Evolutionary conservation across 2,113 vertebrate genomes (phyloP).

Genomic region (Dunckerocampus dactyliophorus): DNA sequence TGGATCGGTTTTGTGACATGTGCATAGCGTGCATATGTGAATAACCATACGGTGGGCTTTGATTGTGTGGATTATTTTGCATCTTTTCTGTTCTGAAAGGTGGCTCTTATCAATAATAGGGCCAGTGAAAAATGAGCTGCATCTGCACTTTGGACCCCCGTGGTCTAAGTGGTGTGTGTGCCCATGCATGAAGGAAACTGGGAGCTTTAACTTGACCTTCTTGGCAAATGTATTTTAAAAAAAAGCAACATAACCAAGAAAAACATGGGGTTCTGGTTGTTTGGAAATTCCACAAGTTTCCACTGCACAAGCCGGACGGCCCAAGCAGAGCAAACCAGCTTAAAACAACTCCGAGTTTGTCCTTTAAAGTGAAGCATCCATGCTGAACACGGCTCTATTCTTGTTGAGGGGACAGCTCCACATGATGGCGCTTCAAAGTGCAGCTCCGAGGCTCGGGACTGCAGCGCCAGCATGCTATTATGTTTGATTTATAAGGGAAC

Average conservation of each 20-base stretch:
- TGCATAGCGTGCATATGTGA: too few relatives aligned
- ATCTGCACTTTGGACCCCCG: too few relatives aligned
- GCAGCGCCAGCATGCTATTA: slow-evolving; percentile 29
- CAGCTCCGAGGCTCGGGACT: slow-evolving; percentile 30
- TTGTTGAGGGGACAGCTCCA: slow-evolving; percentile 30
- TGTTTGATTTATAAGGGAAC: slow-evolving; percentile 54
- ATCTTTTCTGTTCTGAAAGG: too few relatives aligned
- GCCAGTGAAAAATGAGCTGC: too few relatives aligned
- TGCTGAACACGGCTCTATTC: slow-evolving; percentile 20
- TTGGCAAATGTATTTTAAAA: background rate
- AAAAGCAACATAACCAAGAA: background rate
- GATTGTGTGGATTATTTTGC: too few relatives aligned
- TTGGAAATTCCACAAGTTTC: slow-evolving; percentile 8
- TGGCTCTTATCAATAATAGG: too few relatives aligned
- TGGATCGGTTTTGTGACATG: too few relatives aligned
- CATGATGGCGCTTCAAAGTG: slow-evolving; percentile 42
- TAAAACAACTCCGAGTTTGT: slow-evolving; percentile 14
- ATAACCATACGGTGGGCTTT: too few relatives aligned
- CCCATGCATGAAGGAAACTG: too few relatives aligned
- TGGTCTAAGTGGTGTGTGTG: too few relatives aligned
- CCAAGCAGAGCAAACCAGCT: background rate
- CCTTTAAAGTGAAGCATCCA: slow-evolving; percentile 31
- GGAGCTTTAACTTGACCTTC: background rate
- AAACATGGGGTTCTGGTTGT: background rate
- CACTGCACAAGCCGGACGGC: background rate